These are phyloP conservation scores for Uria aalge DNA, from an alignment of 2,113 vertebrate species.

Conservation along the genomic window DNA sequence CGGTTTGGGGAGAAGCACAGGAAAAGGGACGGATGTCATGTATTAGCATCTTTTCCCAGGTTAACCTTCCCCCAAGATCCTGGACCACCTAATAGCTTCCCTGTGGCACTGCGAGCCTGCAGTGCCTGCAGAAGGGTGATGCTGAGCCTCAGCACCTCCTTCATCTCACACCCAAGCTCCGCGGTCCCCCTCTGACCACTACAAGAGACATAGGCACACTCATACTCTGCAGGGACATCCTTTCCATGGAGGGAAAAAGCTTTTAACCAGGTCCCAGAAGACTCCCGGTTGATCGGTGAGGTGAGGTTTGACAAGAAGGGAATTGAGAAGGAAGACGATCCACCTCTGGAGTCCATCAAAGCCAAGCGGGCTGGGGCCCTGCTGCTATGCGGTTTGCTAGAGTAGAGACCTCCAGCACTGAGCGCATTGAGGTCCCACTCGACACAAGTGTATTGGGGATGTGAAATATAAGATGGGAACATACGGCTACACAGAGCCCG, in stretches of 20 bases:
- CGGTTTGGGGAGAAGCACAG: background rate
- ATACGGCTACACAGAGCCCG: accelerated
- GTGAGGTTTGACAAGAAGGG: background rate
- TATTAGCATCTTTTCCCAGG: background rate
- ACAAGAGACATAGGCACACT: background rate
- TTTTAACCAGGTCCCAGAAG: background rate
- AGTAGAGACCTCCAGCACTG: background rate
- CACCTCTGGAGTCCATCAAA: background rate
- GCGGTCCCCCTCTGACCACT: accelerated
- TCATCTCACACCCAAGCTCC: background rate
- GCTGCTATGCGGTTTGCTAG: background rate
- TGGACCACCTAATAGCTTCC: background rate
- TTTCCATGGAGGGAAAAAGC: background rate
- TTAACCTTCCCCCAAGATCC: background rate
- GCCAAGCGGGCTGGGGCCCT: background rate
- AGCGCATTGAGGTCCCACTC: accelerated
- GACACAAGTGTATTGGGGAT: accelerated
- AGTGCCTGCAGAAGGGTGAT: background rate
- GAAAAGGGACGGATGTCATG: background rate
- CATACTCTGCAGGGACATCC: background rate
- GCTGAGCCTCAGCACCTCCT: background rate
- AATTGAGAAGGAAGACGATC: background rate
- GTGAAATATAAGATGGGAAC: background rate
- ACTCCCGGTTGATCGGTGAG: background rate
- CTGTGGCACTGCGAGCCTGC: accelerated